Evolutionary conservation across 2,888 invertebrate genomes (phyloP).

Genomic region (Drosophila subsilvestris): DNA sequence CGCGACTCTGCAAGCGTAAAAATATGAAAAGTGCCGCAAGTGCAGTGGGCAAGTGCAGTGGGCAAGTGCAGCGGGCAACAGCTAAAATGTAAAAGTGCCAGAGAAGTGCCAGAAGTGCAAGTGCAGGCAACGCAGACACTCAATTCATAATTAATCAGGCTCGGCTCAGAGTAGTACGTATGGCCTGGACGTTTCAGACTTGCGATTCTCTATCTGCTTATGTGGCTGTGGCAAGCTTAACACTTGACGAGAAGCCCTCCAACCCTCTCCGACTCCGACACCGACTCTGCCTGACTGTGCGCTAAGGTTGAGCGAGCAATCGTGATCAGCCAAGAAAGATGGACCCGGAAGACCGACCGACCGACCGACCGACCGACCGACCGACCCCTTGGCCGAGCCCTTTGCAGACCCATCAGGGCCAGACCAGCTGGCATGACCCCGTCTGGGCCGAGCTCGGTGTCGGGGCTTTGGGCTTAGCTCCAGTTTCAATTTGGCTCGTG

Average conservation of each 20-base stretch:
- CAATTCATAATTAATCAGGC: slow-evolving; percentile 75
- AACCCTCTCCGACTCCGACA: background rate
- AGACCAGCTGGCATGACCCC: background rate
- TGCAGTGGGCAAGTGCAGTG: slow-evolving; percentile 45
- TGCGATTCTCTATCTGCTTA: background rate
- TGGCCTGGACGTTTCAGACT: slow-evolving; percentile 1
- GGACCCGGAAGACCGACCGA: too few relatives aligned
- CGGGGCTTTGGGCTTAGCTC: background rate
- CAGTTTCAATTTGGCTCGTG: slow-evolving; percentile 15
- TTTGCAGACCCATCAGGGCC: too few relatives aligned
- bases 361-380: background rate
- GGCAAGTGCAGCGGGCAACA: slow-evolving; percentile 22
- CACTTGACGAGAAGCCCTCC: slow-evolving; percentile 29
- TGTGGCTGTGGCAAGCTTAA: slow-evolving; percentile 24
- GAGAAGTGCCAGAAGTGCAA: slow-evolving; percentile 7
- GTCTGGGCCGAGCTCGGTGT: background rate
- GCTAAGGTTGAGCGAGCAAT: slow-evolving; percentile 41
- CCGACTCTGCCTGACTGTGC: slow-evolving; percentile 26
- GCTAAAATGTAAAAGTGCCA: background rate
- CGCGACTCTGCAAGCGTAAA: slow-evolving; percentile 70
- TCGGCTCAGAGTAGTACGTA: slow-evolving; percentile 19
- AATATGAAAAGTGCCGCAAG: slow-evolving; percentile 71
- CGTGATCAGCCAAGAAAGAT: slow-evolving; percentile 27
- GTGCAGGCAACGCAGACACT: slow-evolving; percentile 39
- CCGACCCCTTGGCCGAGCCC: background rate